phyloP scores from a whole-genome alignment of 2,797 vertebrate genomes.

The Arnoldichthys spilopterus region DNA sequence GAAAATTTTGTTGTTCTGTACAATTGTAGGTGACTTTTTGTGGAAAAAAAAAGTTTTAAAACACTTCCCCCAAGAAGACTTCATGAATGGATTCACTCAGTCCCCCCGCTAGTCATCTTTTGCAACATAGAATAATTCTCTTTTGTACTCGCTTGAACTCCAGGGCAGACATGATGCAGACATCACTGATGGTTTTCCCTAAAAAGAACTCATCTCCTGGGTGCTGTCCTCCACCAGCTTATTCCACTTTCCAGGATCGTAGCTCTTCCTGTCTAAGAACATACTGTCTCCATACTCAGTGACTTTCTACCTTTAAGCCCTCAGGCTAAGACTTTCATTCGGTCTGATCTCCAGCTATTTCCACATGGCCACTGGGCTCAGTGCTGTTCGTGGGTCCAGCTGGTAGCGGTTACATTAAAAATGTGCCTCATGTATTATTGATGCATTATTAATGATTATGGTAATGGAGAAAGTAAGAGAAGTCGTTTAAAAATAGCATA shows the following conservation, averaged over 20 bases:
- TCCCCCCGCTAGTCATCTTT: background rate
- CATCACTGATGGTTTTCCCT: background rate
- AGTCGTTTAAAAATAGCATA: background rate
- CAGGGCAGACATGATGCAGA: conserved; percentile 7
- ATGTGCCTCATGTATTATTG: background rate
- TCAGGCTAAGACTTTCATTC: background rate
- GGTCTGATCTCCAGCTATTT: background rate
- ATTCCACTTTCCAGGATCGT: background rate
- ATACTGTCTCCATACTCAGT: background rate
- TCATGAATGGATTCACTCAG: background rate
- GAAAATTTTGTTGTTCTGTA: too few relatives aligned
- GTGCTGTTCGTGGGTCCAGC: background rate
- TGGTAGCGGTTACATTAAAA: background rate
- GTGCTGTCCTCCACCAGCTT: conserved; percentile 8
- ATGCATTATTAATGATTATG: background rate
- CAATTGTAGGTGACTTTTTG: too few relatives aligned
- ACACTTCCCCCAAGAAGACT: background rate
- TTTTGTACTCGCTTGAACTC: background rate
- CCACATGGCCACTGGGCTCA: background rate
- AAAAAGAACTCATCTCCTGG: conserved; percentile 23
- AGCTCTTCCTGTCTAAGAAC: background rate
- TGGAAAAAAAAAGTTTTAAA: too few relatives aligned
- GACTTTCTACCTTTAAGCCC: conserved; percentile 14
- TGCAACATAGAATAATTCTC: background rate
- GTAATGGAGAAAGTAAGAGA: conserved; percentile 6